These are phyloP conservation scores for Rhynchophorus ferrugineus DNA, from an alignment of 1,140 invertebrate species.

Conservation along the genomic window DNA sequence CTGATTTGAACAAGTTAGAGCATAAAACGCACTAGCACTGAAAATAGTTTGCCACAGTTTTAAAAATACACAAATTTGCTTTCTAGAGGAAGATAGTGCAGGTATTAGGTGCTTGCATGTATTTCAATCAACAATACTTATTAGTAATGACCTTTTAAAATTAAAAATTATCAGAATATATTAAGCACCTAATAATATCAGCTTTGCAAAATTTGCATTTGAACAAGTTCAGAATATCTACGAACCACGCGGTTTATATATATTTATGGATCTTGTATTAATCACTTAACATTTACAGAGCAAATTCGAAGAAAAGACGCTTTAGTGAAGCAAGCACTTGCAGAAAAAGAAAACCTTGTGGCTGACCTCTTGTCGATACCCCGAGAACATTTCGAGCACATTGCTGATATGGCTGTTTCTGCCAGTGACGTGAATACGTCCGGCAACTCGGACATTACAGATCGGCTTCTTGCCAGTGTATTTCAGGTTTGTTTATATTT, in stretches of 20 bases:
- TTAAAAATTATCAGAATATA: no score
- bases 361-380: slow-evolving; percentile 71
- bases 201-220: no score
- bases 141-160: no score
- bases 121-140: no score
- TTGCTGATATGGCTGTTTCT: slow-evolving; percentile 53
- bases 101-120: no score
- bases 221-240: no score
- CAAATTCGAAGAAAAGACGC: slow-evolving; percentile 64
- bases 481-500: slow-evolving; percentile 42
- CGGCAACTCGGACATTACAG: slow-evolving; percentile 30
- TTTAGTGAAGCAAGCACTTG: slow-evolving; percentile 59
- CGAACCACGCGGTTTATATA: no score
- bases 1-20: neutral
- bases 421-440: slow-evolving; percentile 50
- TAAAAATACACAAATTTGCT: no score
- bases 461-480: slow-evolving; percentile 63
- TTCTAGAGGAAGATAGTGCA: no score
- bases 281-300: slow-evolving; percentile 52
- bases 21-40: neutral
- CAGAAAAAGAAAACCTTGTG: slow-evolving; percentile 66
- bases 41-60: no score
- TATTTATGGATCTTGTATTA: no score
- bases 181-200: no score
- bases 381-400: slow-evolving; percentile 58